phyloP scores from a whole-genome alignment of 2,113 vertebrate genomes.

The Lampris incognitus region DNA sequence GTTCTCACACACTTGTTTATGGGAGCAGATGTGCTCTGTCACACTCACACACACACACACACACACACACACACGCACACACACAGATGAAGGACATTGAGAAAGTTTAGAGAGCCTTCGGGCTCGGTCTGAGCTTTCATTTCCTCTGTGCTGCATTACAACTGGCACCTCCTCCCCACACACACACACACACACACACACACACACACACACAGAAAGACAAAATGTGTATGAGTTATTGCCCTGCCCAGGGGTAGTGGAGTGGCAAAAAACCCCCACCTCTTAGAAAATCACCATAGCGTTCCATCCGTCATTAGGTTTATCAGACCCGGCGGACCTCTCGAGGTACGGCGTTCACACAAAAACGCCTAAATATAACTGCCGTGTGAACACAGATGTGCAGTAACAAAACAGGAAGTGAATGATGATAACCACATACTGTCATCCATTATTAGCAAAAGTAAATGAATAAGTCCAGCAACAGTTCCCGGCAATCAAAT shows the following conservation, averaged over 20 bases:
- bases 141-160: constrained; percentile 80
- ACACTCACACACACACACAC: constrained; percentile 34
- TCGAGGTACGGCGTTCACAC: constrained; percentile 1
- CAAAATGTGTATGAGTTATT: constrained; percentile 64
- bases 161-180: constrained; percentile 50
- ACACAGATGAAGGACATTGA: constrained; percentile 67
- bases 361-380: background rate
- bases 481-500: background rate
- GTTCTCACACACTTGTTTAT: constrained; percentile 50
- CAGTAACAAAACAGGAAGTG: background rate
- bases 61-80: constrained; percentile 37
- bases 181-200: constrained; percentile 32
- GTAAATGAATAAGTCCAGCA: background rate
- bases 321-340: background rate
- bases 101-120: constrained; percentile 74
- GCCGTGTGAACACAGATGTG: background rate
- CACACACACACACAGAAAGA: constrained; percentile 8
- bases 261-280: constrained; percentile 34
- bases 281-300: constrained; percentile 34
- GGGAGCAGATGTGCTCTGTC: constrained; percentile 36
- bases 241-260: constrained; percentile 59
- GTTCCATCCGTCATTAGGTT: constrained; percentile 13
- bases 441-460: too few species aligned
- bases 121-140: constrained; percentile 81
- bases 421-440: background rate